These are phyloP conservation scores for Neogobius melanostomus DNA, from an alignment of 2,113 vertebrate genomes.

Conservation along the genomic window DNA sequence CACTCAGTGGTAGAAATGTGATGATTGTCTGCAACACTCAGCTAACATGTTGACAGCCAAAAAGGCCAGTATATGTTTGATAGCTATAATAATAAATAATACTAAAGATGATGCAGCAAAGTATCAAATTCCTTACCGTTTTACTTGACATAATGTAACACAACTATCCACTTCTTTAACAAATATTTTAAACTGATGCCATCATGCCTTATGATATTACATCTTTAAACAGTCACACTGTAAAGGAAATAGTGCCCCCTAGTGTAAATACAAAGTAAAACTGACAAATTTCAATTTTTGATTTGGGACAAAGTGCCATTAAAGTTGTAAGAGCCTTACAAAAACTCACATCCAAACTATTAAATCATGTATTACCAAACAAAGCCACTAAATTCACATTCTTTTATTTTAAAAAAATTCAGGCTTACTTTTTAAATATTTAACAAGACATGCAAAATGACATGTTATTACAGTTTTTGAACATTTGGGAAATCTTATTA, in stretches of 20 bases:
- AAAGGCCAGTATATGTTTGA: neutral
- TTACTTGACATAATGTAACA: neutral
- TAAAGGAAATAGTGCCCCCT: constrained; percentile 44
- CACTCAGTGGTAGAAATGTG: constrained; percentile 30
- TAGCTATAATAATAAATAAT: no score
- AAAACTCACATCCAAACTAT: neutral
- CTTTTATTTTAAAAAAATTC: constrained; percentile 43
- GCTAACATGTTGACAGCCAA: neutral
- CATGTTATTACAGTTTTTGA: constrained; percentile 20
- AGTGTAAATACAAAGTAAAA: constrained; percentile 19
- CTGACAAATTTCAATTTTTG: neutral
- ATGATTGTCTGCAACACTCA: constrained; percentile 15
- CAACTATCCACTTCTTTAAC: neutral
- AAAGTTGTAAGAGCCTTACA: neutral
- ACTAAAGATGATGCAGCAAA: neutral
- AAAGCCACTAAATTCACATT: constrained; percentile 32
- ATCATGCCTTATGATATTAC: neutral
- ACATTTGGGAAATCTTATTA: constrained; percentile 4
- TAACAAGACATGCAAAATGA: constrained; percentile 33
- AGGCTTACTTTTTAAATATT: constrained; percentile 53
- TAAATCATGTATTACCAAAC: neutral
- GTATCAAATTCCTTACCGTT: no score
- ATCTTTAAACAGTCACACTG: neutral
- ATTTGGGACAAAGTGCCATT: neutral
- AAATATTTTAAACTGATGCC: no score